Evolutionary conservation across 2,888 invertebrate species (phyloP), one percentile per base, ranked within the genome.

Genomic region (Panzeria rudis): DNA sequence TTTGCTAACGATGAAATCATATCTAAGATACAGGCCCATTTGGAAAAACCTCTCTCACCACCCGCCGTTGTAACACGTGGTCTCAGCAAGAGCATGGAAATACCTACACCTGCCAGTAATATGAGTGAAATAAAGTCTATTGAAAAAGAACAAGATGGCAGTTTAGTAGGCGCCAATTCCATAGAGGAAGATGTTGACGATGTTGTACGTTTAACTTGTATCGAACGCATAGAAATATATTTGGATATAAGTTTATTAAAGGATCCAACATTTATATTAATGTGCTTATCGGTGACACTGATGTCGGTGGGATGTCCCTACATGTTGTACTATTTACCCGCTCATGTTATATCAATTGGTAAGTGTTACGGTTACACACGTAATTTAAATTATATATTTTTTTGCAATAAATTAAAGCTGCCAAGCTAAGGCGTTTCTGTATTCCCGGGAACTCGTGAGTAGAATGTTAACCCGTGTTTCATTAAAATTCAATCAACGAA

Each of bases 271-370:
- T 96, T 96, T 89, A 94, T 96, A 7, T 93, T 96, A 87, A 95
- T 96, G 92, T 95, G 95, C 83, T 93, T 95, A 2, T 96, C 96
- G 0, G 96, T 96, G 11, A 95, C 95, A 1, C 93, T 96, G 3
- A 95, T 96, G 95, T 95, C 96, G 0, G 95, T 95, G 25, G 96
- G 96, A 13, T 96, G 96, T 4, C 96, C 96, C 0, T 96, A 96
- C 90, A 95, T 96, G 89, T 91, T 96, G 3, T 96, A 96, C 91
- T 96, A 96, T 89, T 92, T 96, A 56, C 96, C 96, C 0, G 96
- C 96, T 0, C 96, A 96, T 89, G 95, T 95, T 0, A 94, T 95
- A 50, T 94, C 95, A 0, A 93, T 93, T 0, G 96, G 96, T 52
- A 86, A 83, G 88, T 86, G 29, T 50, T 3, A 56, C 23, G 25